Conservation (phyloP, 2,888 invertebrate species). For the Apamea sordens region DNA sequence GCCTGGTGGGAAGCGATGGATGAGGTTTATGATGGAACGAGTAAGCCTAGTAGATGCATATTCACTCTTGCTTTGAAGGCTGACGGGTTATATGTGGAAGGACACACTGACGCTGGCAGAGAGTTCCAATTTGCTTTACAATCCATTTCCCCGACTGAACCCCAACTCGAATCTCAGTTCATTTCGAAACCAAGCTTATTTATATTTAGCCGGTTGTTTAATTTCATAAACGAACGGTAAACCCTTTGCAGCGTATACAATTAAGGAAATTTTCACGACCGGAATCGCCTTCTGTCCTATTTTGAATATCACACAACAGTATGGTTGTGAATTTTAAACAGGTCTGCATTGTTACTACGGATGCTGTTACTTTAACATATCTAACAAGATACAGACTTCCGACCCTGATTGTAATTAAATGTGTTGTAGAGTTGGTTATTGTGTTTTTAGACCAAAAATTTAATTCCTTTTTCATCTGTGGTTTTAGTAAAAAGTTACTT, state of each 20-base stretch:
- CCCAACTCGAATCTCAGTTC: background rate
- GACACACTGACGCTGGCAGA: too few relatives aligned
- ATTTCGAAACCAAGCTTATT: constrained; percentile 17
- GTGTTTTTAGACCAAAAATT: background rate
- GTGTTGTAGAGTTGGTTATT: constrained; percentile 22
- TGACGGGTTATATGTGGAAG: too few relatives aligned
- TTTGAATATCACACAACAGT: constrained; percentile 57
- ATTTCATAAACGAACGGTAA: constrained; percentile 46
- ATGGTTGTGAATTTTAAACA: constrained; percentile 59
- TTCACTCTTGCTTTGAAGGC: too few relatives aligned
- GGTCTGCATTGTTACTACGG: constrained; percentile 34
- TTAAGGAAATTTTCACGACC: constrained; percentile 56
- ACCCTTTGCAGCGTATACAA: constrained; percentile 44
- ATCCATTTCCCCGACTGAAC: background rate
- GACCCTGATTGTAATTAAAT: constrained; percentile 42
- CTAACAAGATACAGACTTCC: constrained; percentile 49
- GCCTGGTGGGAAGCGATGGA: too few relatives aligned
- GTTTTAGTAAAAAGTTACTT: background rate
- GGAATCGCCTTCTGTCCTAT: constrained; percentile 50
- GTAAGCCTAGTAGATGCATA: too few relatives aligned
- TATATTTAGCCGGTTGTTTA: constrained; percentile 34
- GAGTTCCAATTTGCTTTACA: background rate
- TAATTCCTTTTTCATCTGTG: background rate
- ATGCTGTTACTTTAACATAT: constrained; percentile 43
- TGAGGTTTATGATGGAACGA: too few relatives aligned